These are phyloP conservation scores for Gila orcuttii DNA, from an alignment of 2,113 vertebrate genomes.

Conservation along the genomic window DNA sequence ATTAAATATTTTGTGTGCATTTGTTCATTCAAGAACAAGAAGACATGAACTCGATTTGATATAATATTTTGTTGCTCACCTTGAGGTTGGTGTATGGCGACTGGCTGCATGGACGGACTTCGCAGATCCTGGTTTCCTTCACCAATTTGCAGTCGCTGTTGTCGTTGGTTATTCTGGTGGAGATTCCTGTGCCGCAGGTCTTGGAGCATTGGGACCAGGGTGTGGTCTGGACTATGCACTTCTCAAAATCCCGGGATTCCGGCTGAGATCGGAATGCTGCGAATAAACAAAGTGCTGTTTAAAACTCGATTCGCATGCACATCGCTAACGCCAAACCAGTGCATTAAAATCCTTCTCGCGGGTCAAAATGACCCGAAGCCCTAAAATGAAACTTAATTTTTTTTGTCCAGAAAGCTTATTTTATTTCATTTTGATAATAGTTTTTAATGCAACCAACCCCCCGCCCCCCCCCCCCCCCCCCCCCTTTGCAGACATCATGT, in stretches of 20 bases:
- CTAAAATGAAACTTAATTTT: too few species aligned
- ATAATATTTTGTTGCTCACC: conserved; percentile 69
- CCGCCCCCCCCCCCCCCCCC: too few species aligned
- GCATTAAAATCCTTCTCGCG: too few species aligned
- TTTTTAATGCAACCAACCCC: too few species aligned
- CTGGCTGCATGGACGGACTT: conserved; percentile 94
- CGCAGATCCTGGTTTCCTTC: conserved; percentile 94
- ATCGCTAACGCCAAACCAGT: background rate
- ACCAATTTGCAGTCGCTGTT: conserved; percentile 91
- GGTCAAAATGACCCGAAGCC: too few species aligned
- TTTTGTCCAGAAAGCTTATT: too few species aligned
- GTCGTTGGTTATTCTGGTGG: conserved; percentile 94
- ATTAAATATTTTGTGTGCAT: too few species aligned
- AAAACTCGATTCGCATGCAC: background rate
- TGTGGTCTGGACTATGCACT: conserved; percentile 95
- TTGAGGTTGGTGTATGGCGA: conserved; percentile 85
- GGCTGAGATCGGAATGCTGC: conserved; percentile 73
- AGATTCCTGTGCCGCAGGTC: conserved; percentile 94
- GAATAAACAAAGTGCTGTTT: conserved; percentile 27
- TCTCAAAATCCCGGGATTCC: conserved; percentile 84
- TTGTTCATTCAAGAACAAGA: too few species aligned
- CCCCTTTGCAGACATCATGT: too few species aligned
- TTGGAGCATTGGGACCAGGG: conserved; percentile 97
- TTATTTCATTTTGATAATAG: too few species aligned
- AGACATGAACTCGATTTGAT: too few species aligned